A percentile compares a stretch with the other conserved stretches of the same genome.
Evolutionary conservation across 2,888 invertebrate species (phyloP).

Genomic region (Luffia ferchaultella): DNA sequence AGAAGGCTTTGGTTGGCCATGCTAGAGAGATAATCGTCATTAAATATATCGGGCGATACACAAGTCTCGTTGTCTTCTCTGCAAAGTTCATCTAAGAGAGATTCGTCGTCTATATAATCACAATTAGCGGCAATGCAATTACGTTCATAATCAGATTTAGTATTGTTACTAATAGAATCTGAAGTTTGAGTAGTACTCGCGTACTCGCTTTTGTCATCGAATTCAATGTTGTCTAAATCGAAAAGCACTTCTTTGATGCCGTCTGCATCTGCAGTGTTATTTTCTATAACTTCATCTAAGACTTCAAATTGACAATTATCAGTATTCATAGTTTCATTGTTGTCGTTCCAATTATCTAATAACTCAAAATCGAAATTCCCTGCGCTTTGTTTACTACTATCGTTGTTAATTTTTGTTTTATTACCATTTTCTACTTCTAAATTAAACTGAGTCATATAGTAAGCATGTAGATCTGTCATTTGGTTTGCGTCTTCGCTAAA

Average conservation of each 20-base stretch:
- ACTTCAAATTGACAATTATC: slow-evolving; percentile 34
- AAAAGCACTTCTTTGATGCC: slow-evolving; percentile 55
- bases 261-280: slow-evolving; percentile 40
- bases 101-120: slow-evolving; percentile 57
- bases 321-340: slow-evolving; percentile 16
- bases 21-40: slow-evolving; percentile 38
- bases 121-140: slow-evolving; percentile 32
- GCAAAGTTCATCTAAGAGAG: slow-evolving; percentile 52
- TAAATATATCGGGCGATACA: slow-evolving; percentile 40
- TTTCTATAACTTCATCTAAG: slow-evolving; percentile 45
- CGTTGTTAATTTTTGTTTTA: slow-evolving; percentile 20
- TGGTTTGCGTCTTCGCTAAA: slow-evolving; percentile 42
- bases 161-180: slow-evolving; percentile 17
- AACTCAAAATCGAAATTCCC: slow-evolving; percentile 56
- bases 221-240: slow-evolving; percentile 50
- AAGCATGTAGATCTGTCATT: slow-evolving; percentile 53
- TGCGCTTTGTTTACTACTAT: slow-evolving; percentile 21
- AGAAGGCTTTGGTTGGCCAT: slow-evolving; percentile 31
- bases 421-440: slow-evolving; percentile 53
- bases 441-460: slow-evolving; percentile 60
- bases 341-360: slow-evolving; percentile 34
- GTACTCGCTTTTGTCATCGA: slow-evolving; percentile 34
- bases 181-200: slow-evolving; percentile 24
- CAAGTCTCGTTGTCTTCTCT: slow-evolving; percentile 49
- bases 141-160: slow-evolving; percentile 20